Evolutionary conservation across 2,797 vertebrate species (phyloP), one percentile per base, ranked within the genome.

Genomic region (Neoniphon sammara): DNA sequence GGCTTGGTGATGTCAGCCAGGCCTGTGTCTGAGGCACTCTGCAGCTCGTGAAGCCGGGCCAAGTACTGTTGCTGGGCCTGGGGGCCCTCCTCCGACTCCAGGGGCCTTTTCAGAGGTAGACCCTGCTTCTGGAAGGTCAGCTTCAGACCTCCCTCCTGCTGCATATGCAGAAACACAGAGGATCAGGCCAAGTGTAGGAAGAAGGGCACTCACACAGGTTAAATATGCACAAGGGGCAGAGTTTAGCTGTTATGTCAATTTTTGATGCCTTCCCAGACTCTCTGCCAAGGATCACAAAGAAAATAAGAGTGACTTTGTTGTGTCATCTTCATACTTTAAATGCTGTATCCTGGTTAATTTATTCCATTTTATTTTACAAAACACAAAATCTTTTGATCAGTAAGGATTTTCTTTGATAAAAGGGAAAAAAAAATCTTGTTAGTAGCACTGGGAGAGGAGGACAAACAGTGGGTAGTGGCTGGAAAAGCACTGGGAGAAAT

Each of bases 111-210:
- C 83, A 97, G 93, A 81, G 95, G 94, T 81, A 94, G 86, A 58
- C 96, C 97, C 92, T 98, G 97, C 93, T 99, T 99, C 93, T 99
- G 98, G 95, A 99, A 99, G 87, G 97, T 99, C 93, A 99, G 90
- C 92, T 99, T 99, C 88, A 99, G 95, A 87, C 97, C 96, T 85
- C 97, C 96, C 92, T 99, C 98, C 96, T 98, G 94, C 94, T 95
- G 77, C 83, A 91, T 47, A 86, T 27, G 78, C 15, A 83, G 10
- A 94, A 1, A 73, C 30, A 55, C 59, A 57, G 23, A 31, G 58
- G 56, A 69, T 85, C 49, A 87, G 25, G 62, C 83, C 5, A 56
- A 17, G 30, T 46, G 2, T 10, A 55, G 47, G 17, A 36, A 64
- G 25, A 60, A 50, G 47, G 27, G 11, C 12, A 36, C 8, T 39